Base-by-base conservation (phyloP, 2,888 invertebrate species). In the Erannis defoliaria region DNA sequence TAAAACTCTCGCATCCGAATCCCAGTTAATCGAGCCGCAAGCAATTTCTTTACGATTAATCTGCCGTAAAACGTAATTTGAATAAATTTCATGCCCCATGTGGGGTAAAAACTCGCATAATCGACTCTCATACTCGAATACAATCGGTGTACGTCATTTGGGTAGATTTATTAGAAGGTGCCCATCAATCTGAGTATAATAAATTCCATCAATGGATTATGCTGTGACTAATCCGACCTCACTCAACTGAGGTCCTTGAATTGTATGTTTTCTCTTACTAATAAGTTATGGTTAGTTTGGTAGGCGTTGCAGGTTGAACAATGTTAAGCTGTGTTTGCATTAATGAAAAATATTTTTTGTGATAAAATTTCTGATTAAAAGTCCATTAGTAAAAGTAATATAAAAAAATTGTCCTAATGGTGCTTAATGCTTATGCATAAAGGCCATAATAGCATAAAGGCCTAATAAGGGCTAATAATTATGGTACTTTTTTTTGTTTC, bases 21-120 rank as follows among this genome's bases (percentile, higher is more conserved):
- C 72, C 69, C 72, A 76, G 74, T 73, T 70, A 64, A 66, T 64
- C 59, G 60, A 66, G 62, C 62, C 66, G 67, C 69, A 71, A 73
- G 67, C 73, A 74, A 77, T 79, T 80, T 74, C 73, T 74, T 74
- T 65, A 65, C 73, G 64, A 75, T 80, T 78, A 80, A 80, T 83
- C 77, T 78, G 72, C 75, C 77, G 75, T 81, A 71, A 80, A 82
- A 82, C 80, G 78, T 78, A 77, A 82, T 83, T 82, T 81, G 78
- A 84, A 84, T 84, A 82, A 82, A 84, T 85, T 84, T 82, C 48
- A 48, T 53, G 38, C 56, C 76, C 60, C 64, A 60, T 64, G 66
- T 55, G 62, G 62, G 55, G 55, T 61, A 59, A 65, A 64, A 67
- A 55, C 64, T 53, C 49, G 53, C 64, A 54, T 56, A 56, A 66